These are phyloP conservation scores for Thecophora atra DNA, from an alignment of 2,888 invertebrate species.

Conservation along the genomic window DNA sequence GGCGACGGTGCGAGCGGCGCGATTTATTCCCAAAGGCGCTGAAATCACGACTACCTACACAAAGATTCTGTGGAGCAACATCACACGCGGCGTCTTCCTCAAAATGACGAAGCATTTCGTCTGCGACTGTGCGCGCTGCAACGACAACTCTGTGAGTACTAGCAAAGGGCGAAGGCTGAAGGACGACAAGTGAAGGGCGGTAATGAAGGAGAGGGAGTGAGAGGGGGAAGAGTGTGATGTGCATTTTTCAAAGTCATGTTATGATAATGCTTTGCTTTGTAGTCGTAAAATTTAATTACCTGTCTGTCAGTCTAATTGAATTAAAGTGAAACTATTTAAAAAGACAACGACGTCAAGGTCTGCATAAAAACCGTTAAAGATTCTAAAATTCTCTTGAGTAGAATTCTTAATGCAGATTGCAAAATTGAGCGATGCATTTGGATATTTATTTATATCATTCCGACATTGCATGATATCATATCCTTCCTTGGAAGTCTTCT, in stretches of 20 bases:
- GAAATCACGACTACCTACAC: conserved; percentile 77
- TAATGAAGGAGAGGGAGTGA: background rate
- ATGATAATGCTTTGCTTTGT: background rate
- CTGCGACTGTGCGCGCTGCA: conserved; percentile 75
- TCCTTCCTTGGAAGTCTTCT: too few relatives aligned
- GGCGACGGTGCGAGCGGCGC: conserved; percentile 72
- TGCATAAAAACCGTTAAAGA: too few relatives aligned
- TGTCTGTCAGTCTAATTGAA: conserved; percentile 8
- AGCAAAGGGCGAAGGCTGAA: background rate
- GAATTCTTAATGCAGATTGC: too few relatives aligned
- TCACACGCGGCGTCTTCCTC: conserved; percentile 73
- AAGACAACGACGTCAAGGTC: too few relatives aligned
- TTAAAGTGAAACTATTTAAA: background rate
- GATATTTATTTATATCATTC: too few relatives aligned
- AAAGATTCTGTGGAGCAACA: conserved; percentile 76
- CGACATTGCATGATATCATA: too few relatives aligned
- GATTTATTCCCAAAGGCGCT: conserved; percentile 73
- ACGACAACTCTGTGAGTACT: conserved; percentile 74
- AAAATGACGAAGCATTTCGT: conserved; percentile 75
- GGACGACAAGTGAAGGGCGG: background rate
- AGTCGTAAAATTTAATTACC: conserved; percentile 4
- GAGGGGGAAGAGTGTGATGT: background rate
- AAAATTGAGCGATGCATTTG: too few relatives aligned
- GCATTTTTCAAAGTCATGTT: too few relatives aligned
- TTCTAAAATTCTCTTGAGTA: too few relatives aligned